Percentiles rank a stretch among this genome's conserved stretches.
phyloP scores from a whole-genome alignment of 1,140 invertebrate genomes.

The Brevipalpus yothersi region DNA sequence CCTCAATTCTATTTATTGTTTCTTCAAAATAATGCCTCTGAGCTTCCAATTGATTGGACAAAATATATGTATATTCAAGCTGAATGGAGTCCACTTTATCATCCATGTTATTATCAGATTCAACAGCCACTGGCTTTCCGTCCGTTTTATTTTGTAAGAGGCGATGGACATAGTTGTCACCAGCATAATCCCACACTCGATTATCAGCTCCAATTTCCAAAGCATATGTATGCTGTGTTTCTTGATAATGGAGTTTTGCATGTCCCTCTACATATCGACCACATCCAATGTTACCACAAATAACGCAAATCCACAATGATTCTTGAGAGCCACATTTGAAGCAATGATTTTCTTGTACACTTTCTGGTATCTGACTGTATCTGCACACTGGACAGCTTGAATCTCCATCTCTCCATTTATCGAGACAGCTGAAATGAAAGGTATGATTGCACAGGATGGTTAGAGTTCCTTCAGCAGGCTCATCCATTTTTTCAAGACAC shows the following conservation, averaged over 20 bases:
- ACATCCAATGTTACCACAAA: constrained; percentile 95
- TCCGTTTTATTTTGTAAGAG: constrained; percentile 87
- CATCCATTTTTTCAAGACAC: constrained; percentile 78
- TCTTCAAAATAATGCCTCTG: constrained; percentile 83
- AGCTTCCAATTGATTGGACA: constrained; percentile 87
- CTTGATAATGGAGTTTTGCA: constrained; percentile 60
- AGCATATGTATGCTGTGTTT: constrained; percentile 88
- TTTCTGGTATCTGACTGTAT: constrained; percentile 79
- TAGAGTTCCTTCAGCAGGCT: constrained; percentile 84
- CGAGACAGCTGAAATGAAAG: constrained; percentile 79
- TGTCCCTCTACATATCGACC: constrained; percentile 50
- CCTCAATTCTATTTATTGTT: constrained; percentile 35
- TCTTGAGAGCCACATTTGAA: constrained; percentile 40
- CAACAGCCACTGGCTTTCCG: constrained; percentile 72
- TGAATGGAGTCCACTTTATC: constrained; percentile 15
- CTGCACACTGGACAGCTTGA: constrained; percentile 35
- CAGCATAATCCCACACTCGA: constrained; percentile 95
- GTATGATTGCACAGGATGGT: constrained; percentile 96
- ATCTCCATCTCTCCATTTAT: constrained; percentile 48
- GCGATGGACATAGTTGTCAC: constrained; percentile 91
- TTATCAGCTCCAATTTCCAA: constrained; percentile 64
- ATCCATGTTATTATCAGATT: constrained; percentile 11
- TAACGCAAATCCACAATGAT: constrained; percentile 83
- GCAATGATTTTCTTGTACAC: constrained; percentile 51
- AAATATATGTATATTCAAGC: constrained; percentile 65